Percentiles rank a stretch among this genome's conserved stretches.
These are phyloP conservation scores for Oryzias curvinotus DNA, from an alignment of 2,113 vertebrate species.

Conservation along the genomic window DNA sequence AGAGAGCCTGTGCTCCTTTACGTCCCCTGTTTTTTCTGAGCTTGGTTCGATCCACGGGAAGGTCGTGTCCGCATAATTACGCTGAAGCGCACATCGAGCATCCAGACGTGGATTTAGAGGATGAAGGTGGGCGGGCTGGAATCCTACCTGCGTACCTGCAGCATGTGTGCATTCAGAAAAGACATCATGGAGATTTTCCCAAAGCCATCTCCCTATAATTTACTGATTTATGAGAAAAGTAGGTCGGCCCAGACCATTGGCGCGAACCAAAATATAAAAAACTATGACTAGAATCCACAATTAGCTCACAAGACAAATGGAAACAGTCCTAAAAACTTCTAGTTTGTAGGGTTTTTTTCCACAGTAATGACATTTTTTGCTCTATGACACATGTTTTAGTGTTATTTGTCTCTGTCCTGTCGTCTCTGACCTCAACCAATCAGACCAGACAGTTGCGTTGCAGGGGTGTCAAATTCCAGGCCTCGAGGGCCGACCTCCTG, in stretches of 20 bases:
- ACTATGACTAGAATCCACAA: too few species aligned
- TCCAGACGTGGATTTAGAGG: constrained; percentile 53
- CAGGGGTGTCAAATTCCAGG: too few species aligned
- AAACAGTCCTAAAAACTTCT: background rate
- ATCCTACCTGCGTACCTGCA: constrained; percentile 64
- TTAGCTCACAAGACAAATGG: too few species aligned
- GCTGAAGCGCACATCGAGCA: constrained; percentile 11
- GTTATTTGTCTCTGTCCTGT: too few species aligned
- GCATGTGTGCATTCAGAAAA: constrained; percentile 54
- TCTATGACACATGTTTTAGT: too few species aligned
- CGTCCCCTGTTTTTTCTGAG: constrained; percentile 9
- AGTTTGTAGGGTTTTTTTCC: background rate
- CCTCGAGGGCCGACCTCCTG: too few species aligned
- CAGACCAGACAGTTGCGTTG: too few species aligned
- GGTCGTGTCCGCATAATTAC: constrained; percentile 55
- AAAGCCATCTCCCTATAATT: background rate
- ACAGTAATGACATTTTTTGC: too few species aligned
- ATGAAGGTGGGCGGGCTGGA: constrained; percentile 61
- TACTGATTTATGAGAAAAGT: too few species aligned
- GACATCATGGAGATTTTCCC: constrained; percentile 27
- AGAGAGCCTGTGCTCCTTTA: constrained; percentile 24
- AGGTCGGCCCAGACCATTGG: too few species aligned
- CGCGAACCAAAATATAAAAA: too few species aligned
- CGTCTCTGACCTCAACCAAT: too few species aligned
- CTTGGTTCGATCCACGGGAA: constrained; percentile 57